Evolutionary conservation across 2,888 invertebrate species (phyloP).

Genomic region (Pyrocoelia pectoralis): DNA sequence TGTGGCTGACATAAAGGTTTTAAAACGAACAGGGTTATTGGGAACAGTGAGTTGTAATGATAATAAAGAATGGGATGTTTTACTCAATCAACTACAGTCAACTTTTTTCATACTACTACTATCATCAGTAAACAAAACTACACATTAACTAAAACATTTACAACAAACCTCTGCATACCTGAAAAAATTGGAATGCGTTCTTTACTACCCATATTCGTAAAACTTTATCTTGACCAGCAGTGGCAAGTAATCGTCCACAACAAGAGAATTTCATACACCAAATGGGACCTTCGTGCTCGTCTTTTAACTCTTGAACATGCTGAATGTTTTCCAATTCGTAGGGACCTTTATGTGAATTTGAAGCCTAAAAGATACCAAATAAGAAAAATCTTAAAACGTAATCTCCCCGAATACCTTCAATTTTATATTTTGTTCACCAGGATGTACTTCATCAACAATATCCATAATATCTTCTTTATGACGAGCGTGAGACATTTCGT

Average conservation of each 20-base stretch:
- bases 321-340: slow-evolving; percentile 93
- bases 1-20: no score
- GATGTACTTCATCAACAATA: slow-evolving; percentile 81
- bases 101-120: no score
- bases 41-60: no score
- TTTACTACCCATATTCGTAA: slow-evolving; percentile 94
- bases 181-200: slow-evolving; percentile 79
- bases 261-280: slow-evolving; percentile 99
- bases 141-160: no score
- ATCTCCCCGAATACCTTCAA: no score
- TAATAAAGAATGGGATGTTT: no score
- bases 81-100: no score
- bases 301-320: slow-evolving; percentile 79
- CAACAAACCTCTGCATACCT: no score
- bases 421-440: slow-evolving; percentile 82
- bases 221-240: slow-evolving; percentile 96
- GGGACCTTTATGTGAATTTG: slow-evolving; percentile 95
- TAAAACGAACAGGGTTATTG: no score
- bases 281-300: slow-evolving; percentile 85
- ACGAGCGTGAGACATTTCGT: slow-evolving; percentile 86
- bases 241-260: slow-evolving; percentile 93
- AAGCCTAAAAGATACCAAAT: slow-evolving; percentile 64
- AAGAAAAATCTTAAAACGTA: slow-evolving; percentile 5
- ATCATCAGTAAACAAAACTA: no score
- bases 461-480: slow-evolving; percentile 88